Evolutionary conservation across 1,140 invertebrate species (phyloP).

Genomic region (Lepidurus couesii): DNA sequence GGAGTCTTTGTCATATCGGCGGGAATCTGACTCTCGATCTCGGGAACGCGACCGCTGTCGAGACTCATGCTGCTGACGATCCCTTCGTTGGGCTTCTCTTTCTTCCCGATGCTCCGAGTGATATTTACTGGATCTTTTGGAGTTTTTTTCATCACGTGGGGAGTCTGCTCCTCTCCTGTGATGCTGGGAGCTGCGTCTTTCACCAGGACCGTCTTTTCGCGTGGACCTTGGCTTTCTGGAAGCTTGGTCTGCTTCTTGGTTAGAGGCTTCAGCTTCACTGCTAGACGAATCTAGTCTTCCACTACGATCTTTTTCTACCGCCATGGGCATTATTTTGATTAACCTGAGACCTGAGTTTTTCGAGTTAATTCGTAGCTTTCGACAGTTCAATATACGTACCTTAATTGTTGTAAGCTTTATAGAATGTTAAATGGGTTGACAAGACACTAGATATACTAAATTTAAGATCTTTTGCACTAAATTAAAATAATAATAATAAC

Average conservation of each 20-base stretch:
- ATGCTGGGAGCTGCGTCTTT: neutral
- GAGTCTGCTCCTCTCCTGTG: neutral
- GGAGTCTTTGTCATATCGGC: neutral
- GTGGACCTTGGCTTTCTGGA: neutral
- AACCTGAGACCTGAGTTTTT: too few relatives aligned
- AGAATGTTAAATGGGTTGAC: too few relatives aligned
- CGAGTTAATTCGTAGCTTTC: neutral
- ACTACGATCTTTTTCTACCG: neutral
- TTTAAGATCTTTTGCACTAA: neutral
- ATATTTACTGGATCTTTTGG: neutral
- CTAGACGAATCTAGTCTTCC: neutral
- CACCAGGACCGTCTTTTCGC: neutral
- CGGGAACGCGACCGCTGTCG: neutral
- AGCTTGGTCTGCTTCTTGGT: neutral
- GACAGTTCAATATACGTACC: too few relatives aligned
- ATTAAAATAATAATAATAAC: neutral
- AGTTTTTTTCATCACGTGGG: neutral
- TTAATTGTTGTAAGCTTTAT: too few relatives aligned
- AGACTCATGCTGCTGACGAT: neutral
- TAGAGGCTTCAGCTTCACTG: neutral
- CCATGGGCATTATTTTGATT: neutral
- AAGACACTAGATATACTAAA: too few relatives aligned
- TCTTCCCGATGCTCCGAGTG: neutral
- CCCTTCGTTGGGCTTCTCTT: neutral
- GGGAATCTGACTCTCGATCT: neutral